A percentile compares a stretch with the other conserved stretches of the same genome.
phyloP scores from a whole-genome alignment of 2,888 invertebrate species.

The Trichacis sp. region DNA sequence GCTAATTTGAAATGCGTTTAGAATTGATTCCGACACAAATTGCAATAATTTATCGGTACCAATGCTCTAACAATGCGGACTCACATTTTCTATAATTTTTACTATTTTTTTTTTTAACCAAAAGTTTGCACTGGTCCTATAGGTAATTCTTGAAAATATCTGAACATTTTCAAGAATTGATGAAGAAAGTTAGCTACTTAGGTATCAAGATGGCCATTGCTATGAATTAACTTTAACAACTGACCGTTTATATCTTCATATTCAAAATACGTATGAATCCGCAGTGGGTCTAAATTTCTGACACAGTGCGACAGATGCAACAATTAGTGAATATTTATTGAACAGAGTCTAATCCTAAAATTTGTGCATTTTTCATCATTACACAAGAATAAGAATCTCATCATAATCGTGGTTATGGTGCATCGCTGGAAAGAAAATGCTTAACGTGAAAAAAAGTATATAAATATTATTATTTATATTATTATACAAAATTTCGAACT shows the following conservation, averaged over 20 bases:
- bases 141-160: slow-evolving; percentile 20
- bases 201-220: slow-evolving; percentile 24
- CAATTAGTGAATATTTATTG: slow-evolving; percentile 27
- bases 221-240: slow-evolving; percentile 27
- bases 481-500: slow-evolving; percentile 25
- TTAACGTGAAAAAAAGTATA: too few species aligned
- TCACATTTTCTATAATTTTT: slow-evolving; percentile 18
- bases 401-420: too few species aligned
- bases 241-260: slow-evolving; percentile 32
- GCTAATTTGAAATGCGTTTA: too few species aligned
- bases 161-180: slow-evolving; percentile 20
- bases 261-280: slow-evolving; percentile 29
- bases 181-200: slow-evolving; percentile 21
- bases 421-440: too few species aligned
- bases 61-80: slow-evolving; percentile 26
- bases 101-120: slow-evolving; percentile 23
- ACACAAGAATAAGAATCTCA: too few species aligned
- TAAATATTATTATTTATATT: too few species aligned
- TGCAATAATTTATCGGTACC: too few species aligned
- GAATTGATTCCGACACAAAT: too few species aligned
- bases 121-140: slow-evolving; percentile 14
- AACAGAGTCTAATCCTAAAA: too few species aligned
- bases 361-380: too few species aligned
- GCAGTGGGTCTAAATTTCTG: slow-evolving; percentile 23
- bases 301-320: slow-evolving; percentile 30